These are phyloP conservation scores for Bettongia penicillata DNA, from an alignment of 2,113 vertebrate genomes.

Conservation along the genomic window DNA sequence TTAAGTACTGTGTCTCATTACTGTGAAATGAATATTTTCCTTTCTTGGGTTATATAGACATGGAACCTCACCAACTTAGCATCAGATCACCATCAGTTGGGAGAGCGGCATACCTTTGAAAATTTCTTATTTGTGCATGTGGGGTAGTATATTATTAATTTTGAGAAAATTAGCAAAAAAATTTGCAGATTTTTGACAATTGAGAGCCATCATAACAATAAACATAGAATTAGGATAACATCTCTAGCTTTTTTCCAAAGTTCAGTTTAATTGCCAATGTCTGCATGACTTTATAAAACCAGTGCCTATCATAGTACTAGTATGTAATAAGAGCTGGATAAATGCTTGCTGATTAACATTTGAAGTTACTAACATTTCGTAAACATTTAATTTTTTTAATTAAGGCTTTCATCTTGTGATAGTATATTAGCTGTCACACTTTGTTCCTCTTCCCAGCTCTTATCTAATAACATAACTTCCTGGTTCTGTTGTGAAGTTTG, in stretches of 20 bases:
- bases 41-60: not conserved
- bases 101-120: not conserved
- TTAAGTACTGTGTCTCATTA: not conserved
- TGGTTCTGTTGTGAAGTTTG: not conserved
- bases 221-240: not conserved
- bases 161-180: not conserved
- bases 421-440: not conserved
- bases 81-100: not conserved
- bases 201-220: not conserved
- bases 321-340: not conserved
- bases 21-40: not conserved
- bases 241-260: not conserved
- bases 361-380: not conserved
- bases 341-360: not conserved
- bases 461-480: not conserved
- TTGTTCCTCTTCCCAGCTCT: not conserved
- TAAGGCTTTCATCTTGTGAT: not conserved
- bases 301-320: not conserved
- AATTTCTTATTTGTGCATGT: not conserved
- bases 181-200: not conserved
- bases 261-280: not conserved
- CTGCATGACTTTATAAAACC: not conserved
- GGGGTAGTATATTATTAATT: not conserved
- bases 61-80: not conserved
- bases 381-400: not conserved